Evolutionary conservation across 2,113 vertebrate genomes (phyloP).

Genomic region (Lophochroa leadbeateri): DNA sequence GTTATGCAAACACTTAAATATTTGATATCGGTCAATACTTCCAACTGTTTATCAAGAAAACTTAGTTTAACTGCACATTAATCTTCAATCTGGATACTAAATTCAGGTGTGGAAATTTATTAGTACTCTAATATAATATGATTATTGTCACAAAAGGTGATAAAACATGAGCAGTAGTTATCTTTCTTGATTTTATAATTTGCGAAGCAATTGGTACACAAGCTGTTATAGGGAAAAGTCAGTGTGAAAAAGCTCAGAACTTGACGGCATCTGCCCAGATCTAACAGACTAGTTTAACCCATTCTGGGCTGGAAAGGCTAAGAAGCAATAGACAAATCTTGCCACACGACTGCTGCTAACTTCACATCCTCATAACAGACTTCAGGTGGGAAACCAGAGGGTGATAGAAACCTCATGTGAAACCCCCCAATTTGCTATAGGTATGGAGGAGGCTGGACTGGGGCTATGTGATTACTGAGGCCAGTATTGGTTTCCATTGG

Average conservation of each 20-base stretch:
- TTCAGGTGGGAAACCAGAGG: background rate
- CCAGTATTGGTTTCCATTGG: fast-evolving
- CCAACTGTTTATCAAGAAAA: background rate
- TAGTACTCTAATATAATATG: background rate
- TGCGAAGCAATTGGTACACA: background rate
- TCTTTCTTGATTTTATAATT: background rate
- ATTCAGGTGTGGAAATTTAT: background rate
- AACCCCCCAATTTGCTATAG: fast-evolving
- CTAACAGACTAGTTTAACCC: background rate
- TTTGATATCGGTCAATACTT: background rate
- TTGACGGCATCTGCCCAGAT: background rate
- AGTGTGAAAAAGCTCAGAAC: background rate
- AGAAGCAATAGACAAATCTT: background rate
- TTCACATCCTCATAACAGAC: background rate
- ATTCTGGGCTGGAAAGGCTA: background rate
- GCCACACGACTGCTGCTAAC: background rate
- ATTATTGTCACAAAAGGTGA: background rate
- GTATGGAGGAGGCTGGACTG: background rate
- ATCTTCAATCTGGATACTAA: background rate
- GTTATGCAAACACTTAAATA: background rate
- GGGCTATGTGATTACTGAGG: background rate
- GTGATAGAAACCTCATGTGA: background rate
- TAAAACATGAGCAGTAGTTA: background rate
- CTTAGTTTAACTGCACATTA: background rate
- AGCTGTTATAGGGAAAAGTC: background rate